Conservation (phyloP, 2,113 vertebrate genomes). For the Sinocyclocheilus anophthalmus region DNA sequence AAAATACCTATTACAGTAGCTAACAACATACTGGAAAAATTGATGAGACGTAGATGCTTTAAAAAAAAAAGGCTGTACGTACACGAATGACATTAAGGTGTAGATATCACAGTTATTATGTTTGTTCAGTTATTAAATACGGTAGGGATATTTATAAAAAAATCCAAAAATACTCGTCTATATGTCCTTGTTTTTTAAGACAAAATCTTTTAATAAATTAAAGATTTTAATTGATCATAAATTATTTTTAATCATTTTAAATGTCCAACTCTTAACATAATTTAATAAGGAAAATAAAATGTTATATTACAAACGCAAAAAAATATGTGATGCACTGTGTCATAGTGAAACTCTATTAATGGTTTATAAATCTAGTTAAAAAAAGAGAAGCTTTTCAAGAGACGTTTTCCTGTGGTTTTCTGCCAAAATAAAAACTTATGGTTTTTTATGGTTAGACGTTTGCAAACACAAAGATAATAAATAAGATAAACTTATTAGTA, state of each 20-base stretch:
- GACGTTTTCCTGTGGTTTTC: too few species aligned
- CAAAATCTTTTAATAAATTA: neutral
- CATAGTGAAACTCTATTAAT: too few species aligned
- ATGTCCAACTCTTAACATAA: neutral
- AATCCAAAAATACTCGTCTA: neutral
- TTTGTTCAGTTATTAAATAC: neutral
- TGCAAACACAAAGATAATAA: too few species aligned
- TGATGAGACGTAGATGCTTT: neutral
- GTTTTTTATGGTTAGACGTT: too few species aligned
- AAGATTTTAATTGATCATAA: neutral
- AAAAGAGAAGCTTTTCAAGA: too few species aligned
- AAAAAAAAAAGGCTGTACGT: neutral
- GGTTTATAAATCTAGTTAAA: too few species aligned
- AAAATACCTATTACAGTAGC: too few species aligned
- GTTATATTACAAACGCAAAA: neutral
- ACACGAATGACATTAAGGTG: neutral
- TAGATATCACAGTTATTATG: too few species aligned
- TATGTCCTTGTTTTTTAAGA: neutral
- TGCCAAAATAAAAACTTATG: too few species aligned
- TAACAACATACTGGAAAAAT: neutral
- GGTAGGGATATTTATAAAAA: neutral
- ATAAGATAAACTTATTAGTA: too few species aligned
- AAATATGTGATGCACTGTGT: too few species aligned
- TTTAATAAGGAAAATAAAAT: neutral
- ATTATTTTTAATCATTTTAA: neutral